These are phyloP conservation scores for Theonella swinhoei DNA, from an alignment of 37 sponge, comb jelly and placozoan species.

Conservation along the genomic window DNA sequence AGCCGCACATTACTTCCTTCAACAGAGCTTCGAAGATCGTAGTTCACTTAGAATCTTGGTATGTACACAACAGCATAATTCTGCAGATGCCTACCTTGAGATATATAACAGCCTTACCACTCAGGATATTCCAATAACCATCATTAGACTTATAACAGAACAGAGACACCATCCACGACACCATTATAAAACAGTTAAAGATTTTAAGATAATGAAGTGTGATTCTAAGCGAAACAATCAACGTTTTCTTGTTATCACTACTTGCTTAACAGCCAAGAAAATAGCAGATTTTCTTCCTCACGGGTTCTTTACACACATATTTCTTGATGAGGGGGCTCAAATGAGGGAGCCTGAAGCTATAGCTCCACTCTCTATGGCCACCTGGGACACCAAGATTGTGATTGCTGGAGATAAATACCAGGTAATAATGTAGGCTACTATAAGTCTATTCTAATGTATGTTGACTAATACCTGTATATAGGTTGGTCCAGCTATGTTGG, in stretches of 20 bases:
- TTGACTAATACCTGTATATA: too few relatives aligned
- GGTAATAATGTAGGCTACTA: conserved; percentile 35
- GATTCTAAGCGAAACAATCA: not conserved
- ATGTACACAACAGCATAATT: conserved; percentile 51
- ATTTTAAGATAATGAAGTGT: not conserved
- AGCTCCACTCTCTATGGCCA: conserved; percentile 48
- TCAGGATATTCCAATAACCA: not conserved
- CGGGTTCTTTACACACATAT: conserved; percentile 62
- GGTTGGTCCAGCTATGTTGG: conserved; percentile 59
- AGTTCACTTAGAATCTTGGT: conserved; percentile 14
- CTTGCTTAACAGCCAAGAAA: conserved; percentile 18
- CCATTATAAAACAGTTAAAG: not conserved
- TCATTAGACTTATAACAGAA: not conserved
- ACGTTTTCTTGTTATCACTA: conserved; percentile 36
- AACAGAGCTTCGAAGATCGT: not conserved
- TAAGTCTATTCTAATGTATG: too few relatives aligned
- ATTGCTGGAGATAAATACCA: conserved; percentile 64
- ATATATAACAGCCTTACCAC: conserved; percentile 23
- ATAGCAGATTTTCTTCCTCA: not conserved
- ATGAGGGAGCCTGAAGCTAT: conserved; percentile 54
- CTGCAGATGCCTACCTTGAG: conserved; percentile 42
- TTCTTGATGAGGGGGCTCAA: conserved; percentile 71
- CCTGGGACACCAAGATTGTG: conserved; percentile 47
- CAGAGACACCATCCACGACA: not conserved
- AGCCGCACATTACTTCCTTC: conserved; percentile 23